Evolutionary conservation across 2,888 invertebrate genomes (phyloP).

Genomic region (Odontomyia ornata): DNA sequence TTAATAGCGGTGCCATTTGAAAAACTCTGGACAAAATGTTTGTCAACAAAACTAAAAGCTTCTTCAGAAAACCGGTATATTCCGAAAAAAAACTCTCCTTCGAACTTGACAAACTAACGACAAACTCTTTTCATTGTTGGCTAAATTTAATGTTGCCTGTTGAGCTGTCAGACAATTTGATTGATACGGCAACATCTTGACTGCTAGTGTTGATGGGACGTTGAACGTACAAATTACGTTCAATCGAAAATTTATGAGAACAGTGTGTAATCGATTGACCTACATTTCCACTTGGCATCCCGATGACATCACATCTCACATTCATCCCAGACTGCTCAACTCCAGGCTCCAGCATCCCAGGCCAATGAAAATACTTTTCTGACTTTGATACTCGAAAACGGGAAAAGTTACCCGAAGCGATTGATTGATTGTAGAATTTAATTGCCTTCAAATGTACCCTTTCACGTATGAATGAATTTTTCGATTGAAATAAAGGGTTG

Average conservation of each 20-base stretch:
- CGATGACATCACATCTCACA: background rate
- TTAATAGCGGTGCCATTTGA: no score
- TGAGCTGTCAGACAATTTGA: slow-evolving; percentile 32
- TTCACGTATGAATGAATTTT: slow-evolving; percentile 32
- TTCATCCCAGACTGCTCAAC: background rate
- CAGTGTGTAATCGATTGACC: slow-evolving; percentile 40
- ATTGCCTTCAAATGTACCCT: slow-evolving; percentile 40
- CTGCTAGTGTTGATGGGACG: slow-evolving; percentile 32
- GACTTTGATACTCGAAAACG: slow-evolving; percentile 17
- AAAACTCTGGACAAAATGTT: no score
- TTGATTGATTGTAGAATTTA: slow-evolving; percentile 42
- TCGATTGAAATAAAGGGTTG: background rate
- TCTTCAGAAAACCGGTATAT: no score
- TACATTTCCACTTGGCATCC: background rate
- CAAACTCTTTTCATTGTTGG: background rate
- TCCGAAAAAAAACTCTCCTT: no score
- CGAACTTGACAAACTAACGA: background rate
- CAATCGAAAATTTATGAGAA: slow-evolving; percentile 33
- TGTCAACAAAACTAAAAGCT: no score
- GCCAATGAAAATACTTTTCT: slow-evolving; percentile 6
- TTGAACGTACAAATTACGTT: slow-evolving; percentile 30
- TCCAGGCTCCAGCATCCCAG: background rate
- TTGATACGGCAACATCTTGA: slow-evolving; percentile 31
- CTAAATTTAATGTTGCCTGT: slow-evolving; percentile 29
- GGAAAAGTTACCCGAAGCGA: slow-evolving; percentile 25